Conservation (phyloP, 2,888 invertebrate species). For the Arctia plantaginis region DNA sequence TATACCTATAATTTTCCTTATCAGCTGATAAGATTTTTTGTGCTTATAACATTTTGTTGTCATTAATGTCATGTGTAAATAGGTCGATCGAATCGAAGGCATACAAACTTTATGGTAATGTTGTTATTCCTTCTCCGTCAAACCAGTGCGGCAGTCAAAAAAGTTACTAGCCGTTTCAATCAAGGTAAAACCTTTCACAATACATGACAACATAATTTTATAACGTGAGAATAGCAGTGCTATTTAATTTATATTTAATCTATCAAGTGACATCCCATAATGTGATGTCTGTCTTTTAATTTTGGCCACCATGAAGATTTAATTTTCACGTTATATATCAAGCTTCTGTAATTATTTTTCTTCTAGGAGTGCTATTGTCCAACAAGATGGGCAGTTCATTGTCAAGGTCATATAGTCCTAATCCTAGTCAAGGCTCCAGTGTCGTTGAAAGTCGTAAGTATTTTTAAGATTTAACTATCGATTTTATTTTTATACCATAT, state of each 20-base stretch:
- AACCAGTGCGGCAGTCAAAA: constrained; percentile 62
- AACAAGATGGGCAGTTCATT: constrained; percentile 78
- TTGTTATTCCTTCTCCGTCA: constrained; percentile 52
- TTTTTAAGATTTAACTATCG: neutral
- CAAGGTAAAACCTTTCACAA: constrained; percentile 75
- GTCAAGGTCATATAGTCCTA: constrained; percentile 81
- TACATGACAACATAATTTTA: constrained; percentile 10
- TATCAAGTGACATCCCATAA: neutral
- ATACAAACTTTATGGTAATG: constrained; percentile 38
- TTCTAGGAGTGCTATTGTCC: constrained; percentile 33
- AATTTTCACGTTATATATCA: neutral
- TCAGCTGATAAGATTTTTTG: constrained; percentile 8
- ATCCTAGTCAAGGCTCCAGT: constrained; percentile 61
- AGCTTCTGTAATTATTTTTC: constrained; percentile 15
- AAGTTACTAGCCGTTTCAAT: constrained; percentile 65
- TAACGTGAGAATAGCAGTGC: neutral
- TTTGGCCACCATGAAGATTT: neutral
- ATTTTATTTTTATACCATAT: neutral
- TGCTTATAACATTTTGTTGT: constrained; percentile 1
- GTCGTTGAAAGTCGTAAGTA: constrained; percentile 69
- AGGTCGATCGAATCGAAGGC: constrained; percentile 1
- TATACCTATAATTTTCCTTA: neutral
- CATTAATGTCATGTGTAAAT: constrained; percentile 16
- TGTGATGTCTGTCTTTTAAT: neutral
- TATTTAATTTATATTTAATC: neutral